A percentile compares a stretch with the other conserved stretches of the same genome.
Evolutionary conservation across 2,797 vertebrate species (phyloP).

Genomic region (Parauchenoglanis ngamensis): DNA sequence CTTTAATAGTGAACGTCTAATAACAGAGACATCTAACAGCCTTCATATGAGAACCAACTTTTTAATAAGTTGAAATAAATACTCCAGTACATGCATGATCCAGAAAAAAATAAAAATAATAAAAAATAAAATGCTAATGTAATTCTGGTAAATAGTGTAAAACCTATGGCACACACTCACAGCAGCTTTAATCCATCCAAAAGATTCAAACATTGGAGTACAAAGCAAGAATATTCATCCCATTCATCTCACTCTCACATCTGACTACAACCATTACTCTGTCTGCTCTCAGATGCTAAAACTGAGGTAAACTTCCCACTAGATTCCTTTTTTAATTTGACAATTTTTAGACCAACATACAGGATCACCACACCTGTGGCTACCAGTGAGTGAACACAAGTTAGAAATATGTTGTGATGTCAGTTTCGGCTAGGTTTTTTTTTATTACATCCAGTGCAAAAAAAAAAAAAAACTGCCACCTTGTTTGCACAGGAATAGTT

Average conservation of each 20-base stretch:
- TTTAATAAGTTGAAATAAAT: conserved; percentile 99
- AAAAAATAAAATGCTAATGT: conserved; percentile 81
- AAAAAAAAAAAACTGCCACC: conserved; percentile 66
- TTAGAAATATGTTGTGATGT: conserved; percentile 46
- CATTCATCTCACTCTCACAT: conserved; percentile 56
- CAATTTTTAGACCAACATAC: conserved; percentile 60
- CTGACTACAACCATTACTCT: conserved; percentile 85
- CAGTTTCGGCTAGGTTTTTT: conserved; percentile 56
- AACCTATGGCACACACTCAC: conserved; percentile 88
- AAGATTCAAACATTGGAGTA: conserved; percentile 81
- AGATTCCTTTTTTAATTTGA: conserved; percentile 65
- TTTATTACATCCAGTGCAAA: conserved; percentile 81
- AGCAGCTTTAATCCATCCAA: conserved; percentile 87
- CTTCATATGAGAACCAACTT: conserved; percentile 86
- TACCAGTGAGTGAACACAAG: conserved; percentile 62
- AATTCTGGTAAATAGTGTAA: conserved; percentile 95
- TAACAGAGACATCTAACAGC: conserved; percentile 47
- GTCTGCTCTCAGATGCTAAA: conserved; percentile 77
- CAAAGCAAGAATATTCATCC: conserved; percentile 65
- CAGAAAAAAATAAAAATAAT: conserved; percentile 73
- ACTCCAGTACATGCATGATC: conserved; percentile 98
- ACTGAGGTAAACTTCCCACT: conserved; percentile 91
- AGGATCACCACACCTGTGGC: conserved; percentile 67
- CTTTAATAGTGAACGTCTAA: conserved; percentile 2
- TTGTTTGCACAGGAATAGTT: conserved; percentile 51